These are phyloP conservation scores for Acrocephalus scirpaceus DNA, from an alignment of 2,797 vertebrate species.

Conservation along the genomic window DNA sequence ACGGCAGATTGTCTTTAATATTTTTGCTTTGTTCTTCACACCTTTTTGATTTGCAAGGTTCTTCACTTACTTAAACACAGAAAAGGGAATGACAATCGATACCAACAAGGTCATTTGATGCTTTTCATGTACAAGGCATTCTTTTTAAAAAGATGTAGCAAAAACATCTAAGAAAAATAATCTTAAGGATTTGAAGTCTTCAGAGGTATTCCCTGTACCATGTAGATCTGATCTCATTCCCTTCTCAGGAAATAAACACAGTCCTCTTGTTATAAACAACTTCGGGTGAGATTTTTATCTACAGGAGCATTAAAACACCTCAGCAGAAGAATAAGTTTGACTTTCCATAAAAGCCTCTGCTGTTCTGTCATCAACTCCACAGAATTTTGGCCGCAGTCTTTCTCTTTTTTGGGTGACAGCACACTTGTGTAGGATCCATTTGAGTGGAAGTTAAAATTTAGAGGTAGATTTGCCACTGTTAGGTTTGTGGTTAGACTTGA, in stretches of 20 bases:
- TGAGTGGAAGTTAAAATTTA: neutral
- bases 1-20: fast-evolving
- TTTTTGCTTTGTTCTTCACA: neutral
- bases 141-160: neutral
- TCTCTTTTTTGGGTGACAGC: neutral
- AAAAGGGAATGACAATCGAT: neutral
- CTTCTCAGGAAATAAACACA: neutral
- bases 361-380: neutral
- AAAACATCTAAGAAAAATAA: neutral
- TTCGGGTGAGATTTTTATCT: neutral
- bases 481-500: neutral
- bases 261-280: neutral
- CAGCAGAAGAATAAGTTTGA: neutral
- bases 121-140: neutral
- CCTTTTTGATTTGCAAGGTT: neutral
- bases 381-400: neutral
- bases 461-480: neutral
- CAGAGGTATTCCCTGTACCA: neutral
- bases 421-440: neutral
- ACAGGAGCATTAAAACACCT: neutral
- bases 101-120: neutral
- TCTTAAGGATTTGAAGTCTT: neutral
- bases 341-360: neutral
- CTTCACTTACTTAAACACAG: neutral
- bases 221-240: neutral